Conservation (phyloP, 2,888 invertebrate species). For the Asteroscopus sphinx region DNA sequence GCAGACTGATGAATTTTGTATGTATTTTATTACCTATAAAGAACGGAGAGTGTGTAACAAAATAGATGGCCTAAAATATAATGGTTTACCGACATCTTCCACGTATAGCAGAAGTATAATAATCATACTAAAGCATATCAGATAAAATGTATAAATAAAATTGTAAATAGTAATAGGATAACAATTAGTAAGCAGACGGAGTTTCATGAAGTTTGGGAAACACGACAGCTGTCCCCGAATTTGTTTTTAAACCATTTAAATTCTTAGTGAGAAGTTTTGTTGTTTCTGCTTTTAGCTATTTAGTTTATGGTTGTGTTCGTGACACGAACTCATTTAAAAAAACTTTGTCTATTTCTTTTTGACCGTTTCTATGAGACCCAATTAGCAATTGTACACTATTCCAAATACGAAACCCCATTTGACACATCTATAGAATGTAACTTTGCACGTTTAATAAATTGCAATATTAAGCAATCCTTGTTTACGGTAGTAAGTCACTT, state of each 20-base stretch:
- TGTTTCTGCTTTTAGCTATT: conserved; percentile 7
- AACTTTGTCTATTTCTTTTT: not conserved
- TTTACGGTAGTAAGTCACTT: no score
- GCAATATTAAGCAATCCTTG: no score
- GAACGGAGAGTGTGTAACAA: conserved; percentile 13
- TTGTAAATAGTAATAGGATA: conserved; percentile 57
- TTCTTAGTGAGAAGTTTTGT: conserved; percentile 6
- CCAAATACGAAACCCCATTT: no score
- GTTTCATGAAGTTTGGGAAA: conserved; percentile 37
- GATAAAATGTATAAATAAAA: conserved; percentile 60
- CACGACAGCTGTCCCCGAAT: conserved; percentile 20
- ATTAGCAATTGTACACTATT: no score
- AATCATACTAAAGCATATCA: conserved; percentile 83
- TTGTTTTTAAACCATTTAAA: conserved; percentile 40
- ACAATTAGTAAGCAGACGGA: conserved; percentile 35
- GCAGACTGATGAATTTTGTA: conserved; percentile 43
- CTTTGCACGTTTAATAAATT: no score
- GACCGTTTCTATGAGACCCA: not conserved
- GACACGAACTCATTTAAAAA: not conserved
- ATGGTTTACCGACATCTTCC: conserved; percentile 42
- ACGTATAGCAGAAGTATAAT: conserved; percentile 55
- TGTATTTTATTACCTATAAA: conserved; percentile 30
- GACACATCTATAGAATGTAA: no score
- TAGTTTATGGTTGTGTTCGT: conserved; percentile 1
- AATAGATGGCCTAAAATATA: conserved; percentile 35